phyloP scores from a whole-genome alignment of 2,888 invertebrate genomes.

The Seira ritae region DNA sequence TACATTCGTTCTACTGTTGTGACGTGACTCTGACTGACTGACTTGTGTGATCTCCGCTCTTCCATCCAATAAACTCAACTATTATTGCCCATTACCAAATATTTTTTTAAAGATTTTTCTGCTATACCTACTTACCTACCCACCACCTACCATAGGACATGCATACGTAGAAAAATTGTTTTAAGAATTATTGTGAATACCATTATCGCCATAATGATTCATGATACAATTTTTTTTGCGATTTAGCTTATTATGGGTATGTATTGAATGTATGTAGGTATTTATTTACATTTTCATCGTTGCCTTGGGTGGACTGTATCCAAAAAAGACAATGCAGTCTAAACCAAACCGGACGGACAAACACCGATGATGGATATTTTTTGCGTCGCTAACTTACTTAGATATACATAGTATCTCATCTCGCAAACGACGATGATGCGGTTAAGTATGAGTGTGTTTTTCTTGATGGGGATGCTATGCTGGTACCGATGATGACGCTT shows the following conservation, averaged over 20 bases:
- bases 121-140: no score
- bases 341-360: not conserved
- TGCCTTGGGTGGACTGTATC: not conserved
- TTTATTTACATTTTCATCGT: no score
- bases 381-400: not conserved
- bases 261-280: not conserved
- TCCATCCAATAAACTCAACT: not conserved
- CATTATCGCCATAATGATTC: no score
- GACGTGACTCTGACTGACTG: no score
- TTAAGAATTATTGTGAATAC: not conserved
- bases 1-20: no score
- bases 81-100: not conserved
- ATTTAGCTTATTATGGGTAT: not conserved
- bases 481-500: not conserved
- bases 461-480: no score
- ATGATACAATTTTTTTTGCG: not conserved
- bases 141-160: no score
- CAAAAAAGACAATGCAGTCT: no score
- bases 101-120: not conserved
- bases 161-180: not conserved
- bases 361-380: not conserved
- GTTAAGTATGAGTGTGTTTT: no score
- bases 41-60: not conserved
- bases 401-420: no score
- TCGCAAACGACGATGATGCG: not conserved